Evolutionary conservation across 2,797 vertebrate species (phyloP).

Genomic region (Sphaeramia orbicularis): DNA sequence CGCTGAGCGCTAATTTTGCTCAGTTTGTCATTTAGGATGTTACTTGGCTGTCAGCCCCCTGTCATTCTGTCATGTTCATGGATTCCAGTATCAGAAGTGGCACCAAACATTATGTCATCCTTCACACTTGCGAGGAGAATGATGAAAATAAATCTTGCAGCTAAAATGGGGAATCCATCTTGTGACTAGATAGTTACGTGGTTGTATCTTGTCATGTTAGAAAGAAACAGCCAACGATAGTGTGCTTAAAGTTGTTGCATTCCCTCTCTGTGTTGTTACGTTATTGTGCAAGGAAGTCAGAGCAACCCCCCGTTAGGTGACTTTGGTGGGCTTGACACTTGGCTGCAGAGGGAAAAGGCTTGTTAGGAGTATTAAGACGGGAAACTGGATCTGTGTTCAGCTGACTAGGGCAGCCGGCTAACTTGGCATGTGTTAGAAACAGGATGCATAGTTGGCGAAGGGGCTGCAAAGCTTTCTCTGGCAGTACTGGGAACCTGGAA

Average conservation of each 20-base stretch:
- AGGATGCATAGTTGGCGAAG: constrained; percentile 62
- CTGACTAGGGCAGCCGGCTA: constrained; percentile 70
- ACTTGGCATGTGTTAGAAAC: constrained; percentile 80
- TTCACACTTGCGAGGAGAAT: constrained; percentile 40
- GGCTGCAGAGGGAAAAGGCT: constrained; percentile 79
- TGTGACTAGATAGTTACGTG: constrained; percentile 57
- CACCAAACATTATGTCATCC: constrained; percentile 55
- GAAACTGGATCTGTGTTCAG: constrained; percentile 83
- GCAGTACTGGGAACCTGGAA: constrained; percentile 65
- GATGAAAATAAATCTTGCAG: constrained; percentile 62
- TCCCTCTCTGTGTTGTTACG: constrained; percentile 16
- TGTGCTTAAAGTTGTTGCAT: background rate
- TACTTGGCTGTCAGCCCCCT: constrained; percentile 46
- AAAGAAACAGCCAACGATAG: constrained; percentile 40
- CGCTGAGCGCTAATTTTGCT: constrained; percentile 17
- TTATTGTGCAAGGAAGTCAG: constrained; percentile 38
- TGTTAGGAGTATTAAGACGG: constrained; percentile 83
- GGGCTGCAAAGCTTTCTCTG: constrained; percentile 46
- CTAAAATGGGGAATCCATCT: constrained; percentile 74
- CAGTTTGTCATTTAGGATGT: constrained; percentile 27
- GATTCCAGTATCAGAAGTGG: constrained; percentile 45
- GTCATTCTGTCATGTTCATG: constrained; percentile 37
- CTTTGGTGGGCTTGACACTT: constrained; percentile 82
- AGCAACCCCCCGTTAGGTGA: constrained; percentile 68
- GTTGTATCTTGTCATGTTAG: constrained; percentile 42